Evolutionary conservation across 2,888 invertebrate species (phyloP), one percentile per base, ranked within the genome.

Genomic region (Nipponacmea schrenckii): DNA sequence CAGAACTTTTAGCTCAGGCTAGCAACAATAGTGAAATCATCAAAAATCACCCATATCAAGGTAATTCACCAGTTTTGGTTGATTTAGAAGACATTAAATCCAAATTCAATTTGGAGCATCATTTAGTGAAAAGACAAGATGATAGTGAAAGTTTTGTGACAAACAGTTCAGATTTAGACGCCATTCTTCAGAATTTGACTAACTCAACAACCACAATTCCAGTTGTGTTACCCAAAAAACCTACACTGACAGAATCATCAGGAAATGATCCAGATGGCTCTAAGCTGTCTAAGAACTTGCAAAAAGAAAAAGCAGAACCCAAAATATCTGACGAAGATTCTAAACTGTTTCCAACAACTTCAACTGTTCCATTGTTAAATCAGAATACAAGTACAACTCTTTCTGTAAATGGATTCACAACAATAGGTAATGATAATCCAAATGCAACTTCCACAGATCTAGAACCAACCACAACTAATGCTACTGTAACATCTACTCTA

Each of bases 401-500:
- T 20, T 24, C 24, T 48, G 48, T 2, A 17, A 67, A 20, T 46
- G 17, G 17, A 67, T 17, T 50, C 50, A 24, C 27, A 17, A 48
- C 15, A 26, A 17, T 50, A 17, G 46, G 17, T 56, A 24, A 56
- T 24, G 24, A 56, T 14, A 15, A 15, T 56, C 10, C 20, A 56
- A 24, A 48, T 20, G 7, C 31, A 63, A 56, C 45, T 46, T 39
- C 31, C 12, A 70, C 66, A 24, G 20, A 31, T 39, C 26, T 20
- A 15, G 15, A 31, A n/a, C 31, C 31, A 15, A 26, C 14, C 50
- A 39, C 50, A 24, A 69, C 39, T 50, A 26, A 26, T 45, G 14
- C 73, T 31, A 67, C 71, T n/a, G 50, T 69, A 69, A 67, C 46
- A 48, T 27, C 67, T n/a, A 70, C 74, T 8, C 46, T 62, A 63